Base-by-base conservation (phyloP, 2,888 invertebrate genomes). In the Odontocerum albicorne region DNA sequence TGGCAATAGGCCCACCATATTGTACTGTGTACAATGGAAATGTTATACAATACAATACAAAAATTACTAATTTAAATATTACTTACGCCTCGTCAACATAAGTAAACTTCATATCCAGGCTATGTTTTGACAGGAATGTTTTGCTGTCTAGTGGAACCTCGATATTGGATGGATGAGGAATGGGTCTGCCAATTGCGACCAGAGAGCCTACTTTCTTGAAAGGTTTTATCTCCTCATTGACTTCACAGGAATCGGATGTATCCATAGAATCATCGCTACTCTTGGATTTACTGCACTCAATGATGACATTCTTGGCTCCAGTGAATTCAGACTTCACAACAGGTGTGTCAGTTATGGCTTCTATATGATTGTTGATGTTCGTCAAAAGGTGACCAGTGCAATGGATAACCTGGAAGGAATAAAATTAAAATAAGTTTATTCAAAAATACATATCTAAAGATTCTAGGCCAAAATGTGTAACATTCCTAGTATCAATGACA, bases 51-150 rank as follows among this genome's bases (percentile, higher is more conserved):
- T n/a, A n/a, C n/a, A n/a, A n/a, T n/a, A n/a, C n/a, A n/a, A n/a
- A n/a, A n/a, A n/a, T n/a, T n/a, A n/a, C n/a, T n/a, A n/a, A n/a
- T n/a, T n/a, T n/a, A n/a, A n/a, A n/a, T 16, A 55, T 46, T 64
- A 81, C 86, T 84, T 71, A 96, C 96, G 90, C 89, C 63, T 95
- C 94, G 73, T 96, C 96, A 56, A 90, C 92, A 69, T 93, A 92
- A 16, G 92, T 93, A 68, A 95, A 95, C 69, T 91, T 94, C 95
- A 96, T 96, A 69, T 94, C 93, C 68, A 95, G 79, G 65, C 85
- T 88, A 71, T 96, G 96, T 68, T 93, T 90, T 13, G 92, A 92
- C 55, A 96, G 77, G 75, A 96, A 96, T 0, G 95, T 94, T 67
- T 90, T 88, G 64, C 85, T 85, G 62, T 92, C 94, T 62, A 96